Evolutionary conservation across 2,888 invertebrate genomes (phyloP), one percentile per base, ranked within the genome.

Genomic region (Tribolium freemani): DNA sequence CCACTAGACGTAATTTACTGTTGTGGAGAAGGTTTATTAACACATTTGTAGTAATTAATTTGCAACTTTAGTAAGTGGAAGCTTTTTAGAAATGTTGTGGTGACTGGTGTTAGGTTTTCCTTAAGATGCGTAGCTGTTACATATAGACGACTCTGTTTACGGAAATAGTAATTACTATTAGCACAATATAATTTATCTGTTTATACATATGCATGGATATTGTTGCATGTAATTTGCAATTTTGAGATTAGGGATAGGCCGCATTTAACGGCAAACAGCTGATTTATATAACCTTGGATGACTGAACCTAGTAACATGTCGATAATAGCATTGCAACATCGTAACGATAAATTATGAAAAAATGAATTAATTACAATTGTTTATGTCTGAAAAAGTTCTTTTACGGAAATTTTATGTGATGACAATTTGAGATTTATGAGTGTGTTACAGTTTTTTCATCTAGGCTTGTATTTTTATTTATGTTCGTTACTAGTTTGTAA

Each of bases 241-340:
- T 76, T 75, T 73, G 74, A 80, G 74, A 79, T 81, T 78, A 81
- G 78, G 80, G 81, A 77, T 81, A 76, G 81, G 80, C 78, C 71
- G 71, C 71, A 73, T 73, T 78, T 76, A 78, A 78, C 77, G 71
- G 73, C 70, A 75, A 81, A 81, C 80, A 81, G 82, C 81, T 81
- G 80, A 81, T 80, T 78, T 79, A 75, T 76, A 73, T 75, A 82
- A 75, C 82, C 82, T 82, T 82, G 82, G 69, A 80, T 63, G 66
- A 46, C n/a, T 58, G 69, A 72, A 76, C 77, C 76, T 77, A 75
- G 74, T 74, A 75, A 57, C 63, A 73, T 50, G 67, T 70, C 70
- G 67, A 73, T 71, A 70, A 71, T 56, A 68, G 60, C 45, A 70
- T 70, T 73, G 66, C 67, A 30, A 70, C 66, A 73, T 70, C 56